phyloP scores from a whole-genome alignment of 2,888 invertebrate genomes.

The Meta bourneti region DNA sequence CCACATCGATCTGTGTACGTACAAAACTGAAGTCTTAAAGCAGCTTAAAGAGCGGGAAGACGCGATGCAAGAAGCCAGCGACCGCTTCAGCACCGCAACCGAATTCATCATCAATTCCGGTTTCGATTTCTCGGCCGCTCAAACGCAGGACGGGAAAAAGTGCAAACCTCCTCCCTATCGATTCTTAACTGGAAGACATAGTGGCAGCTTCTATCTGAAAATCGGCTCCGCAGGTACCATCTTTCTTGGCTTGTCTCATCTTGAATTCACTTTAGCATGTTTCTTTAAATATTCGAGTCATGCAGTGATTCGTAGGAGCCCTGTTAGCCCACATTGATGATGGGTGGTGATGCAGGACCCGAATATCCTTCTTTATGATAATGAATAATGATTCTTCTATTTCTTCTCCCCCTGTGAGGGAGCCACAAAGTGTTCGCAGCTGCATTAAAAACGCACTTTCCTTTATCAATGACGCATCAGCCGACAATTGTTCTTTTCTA shows the following conservation, averaged over 20 bases:
- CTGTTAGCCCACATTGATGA: no score
- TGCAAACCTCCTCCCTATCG: conserved; percentile 71
- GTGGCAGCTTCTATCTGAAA: conserved; percentile 88
- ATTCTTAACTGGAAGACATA: conserved; percentile 84
- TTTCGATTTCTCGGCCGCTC: conserved; percentile 12
- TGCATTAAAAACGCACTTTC: no score
- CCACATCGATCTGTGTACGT: conserved; percentile 85
- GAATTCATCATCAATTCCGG: conserved; percentile 77
- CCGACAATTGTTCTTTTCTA: no score
- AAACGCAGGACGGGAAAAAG: conserved; percentile 49
- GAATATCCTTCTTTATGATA: no score
- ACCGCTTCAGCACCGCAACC: conserved; percentile 75
- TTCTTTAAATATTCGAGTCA: no score
- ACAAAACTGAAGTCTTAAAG: conserved; percentile 79
- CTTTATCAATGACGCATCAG: no score
- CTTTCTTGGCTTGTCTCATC: not conserved
- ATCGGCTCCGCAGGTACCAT: conserved; percentile 86
- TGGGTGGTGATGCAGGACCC: no score
- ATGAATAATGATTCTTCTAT: no score
- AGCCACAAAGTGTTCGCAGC: no score
- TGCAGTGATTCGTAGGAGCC: no score
- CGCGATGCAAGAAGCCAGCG: conserved; percentile 70
- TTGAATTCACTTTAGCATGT: no score
- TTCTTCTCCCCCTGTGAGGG: no score
- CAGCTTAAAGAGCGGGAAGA: conserved; percentile 67